Evolutionary conservation across 2,113 vertebrate genomes (phyloP).

Genomic region (Mystacornis crossleyi): DNA sequence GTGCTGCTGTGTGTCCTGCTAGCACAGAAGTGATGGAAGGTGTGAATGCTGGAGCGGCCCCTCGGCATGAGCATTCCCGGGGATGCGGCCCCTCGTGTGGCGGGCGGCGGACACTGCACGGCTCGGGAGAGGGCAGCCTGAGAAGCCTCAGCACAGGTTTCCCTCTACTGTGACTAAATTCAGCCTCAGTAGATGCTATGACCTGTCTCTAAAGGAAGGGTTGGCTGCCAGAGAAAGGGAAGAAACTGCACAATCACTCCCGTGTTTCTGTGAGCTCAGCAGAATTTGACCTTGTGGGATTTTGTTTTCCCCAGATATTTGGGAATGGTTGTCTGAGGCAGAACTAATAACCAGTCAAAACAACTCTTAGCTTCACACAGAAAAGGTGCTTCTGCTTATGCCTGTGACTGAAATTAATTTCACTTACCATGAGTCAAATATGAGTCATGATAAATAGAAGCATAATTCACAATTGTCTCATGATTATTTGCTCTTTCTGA

Average conservation of each 20-base stretch:
- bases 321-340: background rate
- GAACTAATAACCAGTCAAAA: background rate
- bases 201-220: background rate
- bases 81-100: conserved; percentile 5
- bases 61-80: background rate
- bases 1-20: too few relatives aligned
- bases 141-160: background rate
- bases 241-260: background rate
- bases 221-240: background rate
- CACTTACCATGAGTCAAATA: conserved; percentile 3
- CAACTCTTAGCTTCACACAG: background rate
- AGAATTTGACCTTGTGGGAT: background rate
- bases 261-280: background rate
- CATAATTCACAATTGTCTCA: background rate
- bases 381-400: background rate
- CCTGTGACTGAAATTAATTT: background rate
- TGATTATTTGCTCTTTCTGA: conserved; percentile 12
- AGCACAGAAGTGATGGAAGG: background rate
- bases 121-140: fast-evolving
- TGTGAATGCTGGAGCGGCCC: background rate
- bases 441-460: background rate
- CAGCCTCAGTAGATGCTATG: background rate
- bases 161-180: background rate
- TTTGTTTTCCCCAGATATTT: background rate
- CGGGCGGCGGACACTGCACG: background rate